Conservation (phyloP, 2,797 vertebrate genomes). For the Epinephelus malabaricus region DNA sequence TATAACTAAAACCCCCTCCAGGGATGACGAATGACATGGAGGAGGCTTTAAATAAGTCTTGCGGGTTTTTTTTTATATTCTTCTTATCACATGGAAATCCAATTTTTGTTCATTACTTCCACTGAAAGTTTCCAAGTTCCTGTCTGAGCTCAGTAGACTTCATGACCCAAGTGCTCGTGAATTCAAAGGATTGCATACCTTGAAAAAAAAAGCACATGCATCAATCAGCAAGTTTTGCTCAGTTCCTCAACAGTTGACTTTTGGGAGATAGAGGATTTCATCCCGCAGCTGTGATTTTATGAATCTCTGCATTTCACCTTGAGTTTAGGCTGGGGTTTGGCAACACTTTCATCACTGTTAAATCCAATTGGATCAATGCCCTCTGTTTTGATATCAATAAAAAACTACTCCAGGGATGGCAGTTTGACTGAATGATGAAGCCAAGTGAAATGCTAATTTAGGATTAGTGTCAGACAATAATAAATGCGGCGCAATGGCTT, state of each 20-base stretch:
- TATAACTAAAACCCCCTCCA: slow-evolving; percentile 34
- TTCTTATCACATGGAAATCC: slow-evolving; percentile 24
- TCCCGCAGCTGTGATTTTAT: slow-evolving; percentile 61
- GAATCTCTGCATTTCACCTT: slow-evolving; percentile 70
- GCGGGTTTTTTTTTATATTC: background rate
- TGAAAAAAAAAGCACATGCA: slow-evolving; percentile 22
- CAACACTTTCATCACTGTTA: slow-evolving; percentile 69
- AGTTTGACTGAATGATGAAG: slow-evolving; percentile 74
- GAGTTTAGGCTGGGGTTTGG: slow-evolving; percentile 52
- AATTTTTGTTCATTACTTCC: slow-evolving; percentile 41
- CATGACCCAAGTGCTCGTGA: slow-evolving; percentile 24
- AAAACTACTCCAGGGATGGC: slow-evolving; percentile 66
- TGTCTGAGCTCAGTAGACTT: slow-evolving; percentile 24
- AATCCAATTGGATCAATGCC: slow-evolving; percentile 74
- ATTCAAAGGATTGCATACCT: slow-evolving; percentile 38
- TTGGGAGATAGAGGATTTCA: slow-evolving; percentile 40
- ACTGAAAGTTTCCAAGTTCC: slow-evolving; percentile 37
- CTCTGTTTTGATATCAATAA: slow-evolving; percentile 77
- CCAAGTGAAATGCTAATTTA: slow-evolving; percentile 81
- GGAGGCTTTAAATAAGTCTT: slow-evolving; percentile 40
- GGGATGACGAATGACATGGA: slow-evolving; percentile 27
- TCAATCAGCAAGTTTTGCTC: slow-evolving; percentile 48
- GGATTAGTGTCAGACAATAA: slow-evolving; percentile 80
- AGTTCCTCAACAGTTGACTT: slow-evolving; percentile 55
- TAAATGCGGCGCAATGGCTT: slow-evolving; percentile 68